These are phyloP conservation scores for human (Homo sapiens) DNA, from an alignment of 2,113 vertebrate genomes.

Conservation along the genomic window GRCh38 chrX:32009501-32010000, in stretches of 20 bases:
- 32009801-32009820: slow-evolving; percentile 70
- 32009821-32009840: slow-evolving; percentile 65
- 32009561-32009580: neutral
- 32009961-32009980: neutral
- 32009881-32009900: neutral
- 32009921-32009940: neutral
- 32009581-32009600: neutral
- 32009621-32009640: neutral
- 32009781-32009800: slow-evolving; percentile 65
- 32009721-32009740: neutral
- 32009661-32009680: slow-evolving; percentile 25
- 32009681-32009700: neutral
- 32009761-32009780: slow-evolving; percentile 68
- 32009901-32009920: neutral
- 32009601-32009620: neutral
- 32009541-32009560: neutral
- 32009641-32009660: slow-evolving; percentile 41
- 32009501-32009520: neutral
- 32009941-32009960: neutral
- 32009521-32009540: neutral
- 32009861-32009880: slow-evolving; percentile 37
- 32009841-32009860: slow-evolving; percentile 6
- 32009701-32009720: slow-evolving; percentile 22
- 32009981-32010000: neutral
- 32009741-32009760: slow-evolving; percentile 64